Conservation (phyloP, 2,797 vertebrate species). For the Sebastes alutus region DNA sequence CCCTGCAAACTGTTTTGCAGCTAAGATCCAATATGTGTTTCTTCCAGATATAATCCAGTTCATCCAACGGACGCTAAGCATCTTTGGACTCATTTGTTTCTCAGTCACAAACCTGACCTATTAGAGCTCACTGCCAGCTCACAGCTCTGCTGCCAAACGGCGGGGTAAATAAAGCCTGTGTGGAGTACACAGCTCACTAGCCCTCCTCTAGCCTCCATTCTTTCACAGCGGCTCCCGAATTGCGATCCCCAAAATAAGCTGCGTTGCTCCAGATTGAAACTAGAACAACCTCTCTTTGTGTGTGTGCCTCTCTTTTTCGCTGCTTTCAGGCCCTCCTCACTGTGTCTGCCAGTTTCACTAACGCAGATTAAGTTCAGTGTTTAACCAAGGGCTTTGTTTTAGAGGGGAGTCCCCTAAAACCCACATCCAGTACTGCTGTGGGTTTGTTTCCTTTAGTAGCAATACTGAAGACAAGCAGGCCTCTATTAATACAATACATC, state of each 20-base stretch:
- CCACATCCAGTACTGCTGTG: neutral
- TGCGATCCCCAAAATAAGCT: constrained; percentile 49
- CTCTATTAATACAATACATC: neutral
- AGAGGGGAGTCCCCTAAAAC: neutral
- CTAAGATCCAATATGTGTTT: neutral
- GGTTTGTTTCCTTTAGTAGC: neutral
- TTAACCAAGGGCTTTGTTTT: neutral
- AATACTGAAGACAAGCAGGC: neutral
- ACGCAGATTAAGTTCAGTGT: constrained; percentile 5
- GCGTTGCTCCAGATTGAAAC: constrained; percentile 54
- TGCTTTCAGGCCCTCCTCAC: constrained; percentile 1
- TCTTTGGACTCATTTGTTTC: constrained; percentile 19
- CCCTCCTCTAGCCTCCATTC: constrained; percentile 6
- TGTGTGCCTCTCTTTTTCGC: neutral
- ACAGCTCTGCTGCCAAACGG: constrained; percentile 34
- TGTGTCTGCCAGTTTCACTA: neutral
- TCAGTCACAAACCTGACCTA: constrained; percentile 33
- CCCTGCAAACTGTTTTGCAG: neutral
- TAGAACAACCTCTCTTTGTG: constrained; percentile 34
- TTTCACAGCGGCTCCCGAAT: constrained; percentile 23
- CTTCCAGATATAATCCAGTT: neutral
- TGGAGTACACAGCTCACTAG: constrained; percentile 9
- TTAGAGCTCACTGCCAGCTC: constrained; percentile 30
- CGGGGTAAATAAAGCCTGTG: constrained; percentile 37
- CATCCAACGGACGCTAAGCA: neutral